Percentiles rank a stretch among this genome's conserved stretches.
Conservation (phyloP, 2,797 vertebrate species). For the Pangasius djambal region DNA sequence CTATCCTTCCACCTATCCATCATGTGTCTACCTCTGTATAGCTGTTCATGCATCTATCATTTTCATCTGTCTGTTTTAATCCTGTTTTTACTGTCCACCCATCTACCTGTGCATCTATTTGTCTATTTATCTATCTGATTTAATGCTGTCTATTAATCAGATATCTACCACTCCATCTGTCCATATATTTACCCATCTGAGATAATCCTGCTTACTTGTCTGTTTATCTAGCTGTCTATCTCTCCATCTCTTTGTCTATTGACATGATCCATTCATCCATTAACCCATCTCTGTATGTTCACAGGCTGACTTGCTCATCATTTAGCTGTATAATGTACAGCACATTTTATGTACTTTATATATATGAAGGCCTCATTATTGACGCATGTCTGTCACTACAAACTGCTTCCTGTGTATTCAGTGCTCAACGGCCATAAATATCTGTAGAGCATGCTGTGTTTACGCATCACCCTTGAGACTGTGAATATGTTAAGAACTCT, state of each 20-base stretch:
- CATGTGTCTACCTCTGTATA: background rate
- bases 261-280: constrained; percentile 10
- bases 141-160: background rate
- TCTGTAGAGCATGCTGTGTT: background rate
- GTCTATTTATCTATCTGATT: constrained; percentile 5
- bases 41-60: background rate
- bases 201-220: background rate
- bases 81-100: background rate
- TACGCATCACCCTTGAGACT: constrained; percentile 14
- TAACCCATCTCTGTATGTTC: background rate
- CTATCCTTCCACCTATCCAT: background rate
- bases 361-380: too few relatives aligned
- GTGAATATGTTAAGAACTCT: constrained; percentile 51
- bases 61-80: background rate
- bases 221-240: background rate
- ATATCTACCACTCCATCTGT: constrained; percentile 16
- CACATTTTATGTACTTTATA: too few relatives aligned
- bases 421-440: constrained; percentile 1
- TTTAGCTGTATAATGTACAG: background rate
- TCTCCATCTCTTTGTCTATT: background rate
- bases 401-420: background rate
- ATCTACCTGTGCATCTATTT: background rate
- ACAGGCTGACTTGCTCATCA: background rate
- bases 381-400: background rate
- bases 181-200: background rate